Conservation (phyloP, 2,797 vertebrate species). For the Sebastes nivosus region DNA sequence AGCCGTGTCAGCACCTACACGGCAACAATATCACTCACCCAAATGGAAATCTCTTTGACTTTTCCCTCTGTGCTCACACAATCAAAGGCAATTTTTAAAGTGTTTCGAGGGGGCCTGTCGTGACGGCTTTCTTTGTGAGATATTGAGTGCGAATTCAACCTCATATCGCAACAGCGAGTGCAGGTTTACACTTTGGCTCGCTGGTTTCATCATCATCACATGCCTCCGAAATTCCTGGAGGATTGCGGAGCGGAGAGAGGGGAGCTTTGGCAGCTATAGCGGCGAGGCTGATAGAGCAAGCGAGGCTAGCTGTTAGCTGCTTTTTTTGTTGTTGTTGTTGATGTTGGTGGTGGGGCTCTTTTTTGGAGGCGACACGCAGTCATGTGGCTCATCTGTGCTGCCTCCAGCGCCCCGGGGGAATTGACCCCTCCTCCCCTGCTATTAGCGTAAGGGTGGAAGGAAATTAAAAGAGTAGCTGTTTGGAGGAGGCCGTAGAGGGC, state of each 20-base stretch:
- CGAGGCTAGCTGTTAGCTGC: conserved; percentile 16
- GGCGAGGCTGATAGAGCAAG: neutral
- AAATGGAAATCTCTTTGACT: conserved; percentile 61
- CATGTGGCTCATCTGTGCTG: conserved; percentile 72
- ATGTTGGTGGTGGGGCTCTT: neutral
- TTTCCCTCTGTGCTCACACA: conserved; percentile 30
- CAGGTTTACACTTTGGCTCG: conserved; percentile 44
- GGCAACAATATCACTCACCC: conserved; percentile 59
- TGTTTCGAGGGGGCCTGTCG: conserved; percentile 8
- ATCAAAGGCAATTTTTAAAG: conserved; percentile 49
- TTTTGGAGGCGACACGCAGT: conserved; percentile 20
- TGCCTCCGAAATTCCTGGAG: conserved; percentile 47
- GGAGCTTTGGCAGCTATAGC: conserved; percentile 11
- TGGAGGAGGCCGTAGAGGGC: conserved; percentile 36
- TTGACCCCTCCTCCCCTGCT: conserved; percentile 38
- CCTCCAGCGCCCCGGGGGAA: conserved; percentile 48
- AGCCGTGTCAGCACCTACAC: conserved; percentile 46
- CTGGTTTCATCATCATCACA: conserved; percentile 51
- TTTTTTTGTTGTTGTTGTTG: neutral
- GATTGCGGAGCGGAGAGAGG: conserved; percentile 18
- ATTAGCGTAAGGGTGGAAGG: conserved; percentile 57
- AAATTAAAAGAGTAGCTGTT: conserved; percentile 71
- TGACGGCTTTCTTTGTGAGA: conserved; percentile 19
- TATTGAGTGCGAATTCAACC: neutral
- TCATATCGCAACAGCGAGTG: conserved; percentile 24